These are phyloP conservation scores for Psylliodes chrysocephalus DNA, from an alignment of 2,888 invertebrate species.

Conservation along the genomic window DNA sequence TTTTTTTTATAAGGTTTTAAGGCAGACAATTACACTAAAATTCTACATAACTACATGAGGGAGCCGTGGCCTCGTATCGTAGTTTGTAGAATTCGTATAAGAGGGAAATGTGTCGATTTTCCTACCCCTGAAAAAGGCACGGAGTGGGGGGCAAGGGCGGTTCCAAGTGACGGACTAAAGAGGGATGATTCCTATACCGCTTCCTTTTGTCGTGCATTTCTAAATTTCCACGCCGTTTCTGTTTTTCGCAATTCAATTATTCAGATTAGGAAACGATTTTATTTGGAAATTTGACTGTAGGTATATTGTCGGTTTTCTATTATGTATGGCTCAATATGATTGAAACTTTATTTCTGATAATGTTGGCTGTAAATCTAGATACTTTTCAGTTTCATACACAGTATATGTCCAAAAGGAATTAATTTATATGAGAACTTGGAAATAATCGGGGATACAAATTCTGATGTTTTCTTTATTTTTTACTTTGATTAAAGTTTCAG, in stretches of 20 bases:
- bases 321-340: too few relatives aligned
- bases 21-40: slow-evolving; percentile 1
- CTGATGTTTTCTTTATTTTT: too few relatives aligned
- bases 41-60: slow-evolving; percentile 19
- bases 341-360: too few relatives aligned
- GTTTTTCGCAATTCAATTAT: slow-evolving; percentile 14
- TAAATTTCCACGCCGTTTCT: background rate
- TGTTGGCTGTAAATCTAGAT: too few relatives aligned
- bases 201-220: slow-evolving; percentile 10
- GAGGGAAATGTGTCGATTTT: slow-evolving; percentile 51
- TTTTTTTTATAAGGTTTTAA: slow-evolving; percentile 10
- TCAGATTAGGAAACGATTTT: slow-evolving; percentile 5
- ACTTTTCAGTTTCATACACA: too few relatives aligned
- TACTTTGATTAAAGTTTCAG: too few relatives aligned
- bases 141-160: slow-evolving; percentile 39
- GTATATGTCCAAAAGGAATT: too few relatives aligned
- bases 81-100: slow-evolving; percentile 43
- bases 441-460: too few relatives aligned
- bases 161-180: slow-evolving; percentile 17
- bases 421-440: too few relatives aligned
- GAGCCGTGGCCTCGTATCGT: slow-evolving; percentile 24
- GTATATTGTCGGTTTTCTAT: too few relatives aligned
- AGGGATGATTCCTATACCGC: slow-evolving; percentile 9
- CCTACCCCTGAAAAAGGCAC: slow-evolving; percentile 49
- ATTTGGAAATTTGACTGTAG: background rate